A percentile compares a stretch with the other conserved stretches of the same genome.
phyloP scores from a whole-genome alignment of 2,888 invertebrate genomes.

The Eubasilissa splendida region DNA sequence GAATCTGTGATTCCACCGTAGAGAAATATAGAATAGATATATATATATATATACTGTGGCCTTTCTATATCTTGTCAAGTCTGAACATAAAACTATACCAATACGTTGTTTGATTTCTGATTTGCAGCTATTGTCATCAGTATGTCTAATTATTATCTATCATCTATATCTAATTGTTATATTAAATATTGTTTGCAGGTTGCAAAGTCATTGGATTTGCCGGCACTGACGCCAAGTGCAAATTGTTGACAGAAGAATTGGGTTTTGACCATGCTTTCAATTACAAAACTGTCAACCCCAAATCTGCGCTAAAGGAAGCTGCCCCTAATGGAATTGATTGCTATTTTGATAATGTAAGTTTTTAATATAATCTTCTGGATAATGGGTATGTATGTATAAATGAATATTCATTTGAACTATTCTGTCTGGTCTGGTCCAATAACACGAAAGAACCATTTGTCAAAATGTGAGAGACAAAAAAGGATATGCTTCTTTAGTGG shows the following conservation, averaged over 20 bases:
- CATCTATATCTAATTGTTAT: neutral
- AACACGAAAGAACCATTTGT: too few relatives aligned
- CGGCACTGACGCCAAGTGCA: slow-evolving; percentile 80
- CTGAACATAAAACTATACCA: too few relatives aligned
- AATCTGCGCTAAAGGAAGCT: slow-evolving; percentile 71
- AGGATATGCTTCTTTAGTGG: too few relatives aligned
- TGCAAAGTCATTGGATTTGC: slow-evolving; percentile 81
- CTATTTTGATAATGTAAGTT: slow-evolving; percentile 83
- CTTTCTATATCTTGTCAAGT: too few relatives aligned
- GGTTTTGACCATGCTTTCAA: slow-evolving; percentile 81
- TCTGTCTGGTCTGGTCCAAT: too few relatives aligned
- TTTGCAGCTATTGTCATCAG: neutral
- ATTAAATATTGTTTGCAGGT: slow-evolving; percentile 63
- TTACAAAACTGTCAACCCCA: slow-evolving; percentile 77
- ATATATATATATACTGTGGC: too few relatives aligned
- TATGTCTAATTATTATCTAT: slow-evolving; percentile 4
- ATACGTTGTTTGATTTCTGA: too few relatives aligned
- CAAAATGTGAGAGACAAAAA: too few relatives aligned
- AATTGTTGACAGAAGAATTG: slow-evolving; percentile 77
- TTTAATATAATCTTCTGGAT: neutral
- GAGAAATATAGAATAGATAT: too few relatives aligned
- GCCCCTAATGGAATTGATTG: slow-evolving; percentile 83
- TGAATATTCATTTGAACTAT: too few relatives aligned
- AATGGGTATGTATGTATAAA: too few relatives aligned
- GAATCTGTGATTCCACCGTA: too few relatives aligned